Evolutionary conservation across 2,797 vertebrate species (phyloP), one percentile per base, ranked within the genome.

Genomic region (Sebastes minor): DNA sequence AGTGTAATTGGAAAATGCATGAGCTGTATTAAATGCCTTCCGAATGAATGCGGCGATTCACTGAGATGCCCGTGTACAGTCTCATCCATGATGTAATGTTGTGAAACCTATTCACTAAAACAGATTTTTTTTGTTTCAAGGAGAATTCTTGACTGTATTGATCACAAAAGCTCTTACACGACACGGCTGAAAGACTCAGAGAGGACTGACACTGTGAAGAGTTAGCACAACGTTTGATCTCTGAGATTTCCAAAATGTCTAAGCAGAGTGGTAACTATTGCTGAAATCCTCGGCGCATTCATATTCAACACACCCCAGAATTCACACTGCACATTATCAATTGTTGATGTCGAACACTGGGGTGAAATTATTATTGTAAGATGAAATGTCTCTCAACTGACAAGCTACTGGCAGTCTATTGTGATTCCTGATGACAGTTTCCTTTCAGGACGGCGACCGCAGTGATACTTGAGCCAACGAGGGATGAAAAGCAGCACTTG

Each of bases 81-180:
- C 72, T 80, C 74, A 80, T 84, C 86, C 77, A 89, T 92, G 90
- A 93, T 91, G 89, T 83, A 88, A 92, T 81, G 82, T 76, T 73
- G 73, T 90, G 87, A 92, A 94, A 92, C 74, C 65, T 72, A 72
- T 78, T 90, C 83, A 53, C 76, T 78, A 49, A 85, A 90, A 82
- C 76, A 75, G 78, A 83, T 67, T 82, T 69, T 81, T 33, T 70
- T 65, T 42, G 61, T 89, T 91, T 91, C 88, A 93, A 92, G 90
- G 86, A 86, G 89, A 92, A 90, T 90, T 84, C 66, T 79, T 86
- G 79, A 87, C 83, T 77, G 35, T 81, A 77, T 88, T 88, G 89
- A 91, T 91, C 88, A 89, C 60, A 88, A 46, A 88, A 82, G 76
- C 79, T 84, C 74, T 87, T 61, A 85, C 85, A 82, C 13, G 82